Conservation (phyloP, 1,140 invertebrate species). For the Zaprionus inermis region DNA sequence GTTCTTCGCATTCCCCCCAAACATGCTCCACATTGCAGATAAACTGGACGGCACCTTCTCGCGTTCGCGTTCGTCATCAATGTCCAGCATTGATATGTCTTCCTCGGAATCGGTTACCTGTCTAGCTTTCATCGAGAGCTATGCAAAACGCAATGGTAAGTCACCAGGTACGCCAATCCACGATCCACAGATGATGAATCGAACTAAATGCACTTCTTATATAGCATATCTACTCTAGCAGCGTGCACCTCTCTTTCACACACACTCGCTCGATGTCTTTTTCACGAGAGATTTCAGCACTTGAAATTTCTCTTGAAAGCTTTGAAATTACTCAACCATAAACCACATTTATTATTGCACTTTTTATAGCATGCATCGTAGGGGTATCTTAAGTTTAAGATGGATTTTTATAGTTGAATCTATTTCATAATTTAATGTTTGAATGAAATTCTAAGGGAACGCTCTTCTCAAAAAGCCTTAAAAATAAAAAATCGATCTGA, state of each 20-base stretch:
- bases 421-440: too few species aligned
- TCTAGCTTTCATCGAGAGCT: slow-evolving; percentile 97
- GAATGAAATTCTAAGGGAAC: background rate
- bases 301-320: background rate
- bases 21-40: slow-evolving; percentile 87
- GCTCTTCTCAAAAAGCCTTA: too few species aligned
- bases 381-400: too few species aligned
- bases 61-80: slow-evolving; percentile 97
- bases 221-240: slow-evolving; percentile 4
- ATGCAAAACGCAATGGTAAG: slow-evolving; percentile 96
- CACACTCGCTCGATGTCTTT: background rate
- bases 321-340: background rate
- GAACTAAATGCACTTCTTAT: slow-evolving; percentile 1
- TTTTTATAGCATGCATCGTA: background rate
- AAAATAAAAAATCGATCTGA: too few species aligned
- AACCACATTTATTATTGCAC: background rate
- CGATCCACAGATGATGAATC: background rate
- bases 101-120: slow-evolving; percentile 97
- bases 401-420: too few species aligned
- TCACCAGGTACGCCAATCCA: slow-evolving; percentile 1
- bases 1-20: background rate
- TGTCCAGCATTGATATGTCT: slow-evolving; percentile 98
- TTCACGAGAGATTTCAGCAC: background rate
- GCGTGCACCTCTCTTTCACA: background rate
- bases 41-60: slow-evolving; percentile 98